Evolutionary conservation across 2,113 vertebrate genomes (phyloP), one percentile per base, ranked within the genome.

Genomic region (Plecturocebus donacophilus): DNA sequence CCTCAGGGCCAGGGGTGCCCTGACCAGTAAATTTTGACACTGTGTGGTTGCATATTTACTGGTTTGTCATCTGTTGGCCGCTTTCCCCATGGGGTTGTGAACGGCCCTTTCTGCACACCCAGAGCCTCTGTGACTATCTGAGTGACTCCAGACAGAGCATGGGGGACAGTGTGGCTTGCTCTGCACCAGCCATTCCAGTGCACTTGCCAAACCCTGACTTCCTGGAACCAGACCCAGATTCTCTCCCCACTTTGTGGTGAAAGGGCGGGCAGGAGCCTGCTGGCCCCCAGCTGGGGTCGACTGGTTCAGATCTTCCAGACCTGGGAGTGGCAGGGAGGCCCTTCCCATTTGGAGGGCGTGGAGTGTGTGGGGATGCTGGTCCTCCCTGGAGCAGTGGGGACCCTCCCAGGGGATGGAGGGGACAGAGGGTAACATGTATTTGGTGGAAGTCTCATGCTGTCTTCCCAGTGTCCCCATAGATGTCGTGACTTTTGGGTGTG

Each of bases 281-380:
- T 7, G 0, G 4, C 19, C 16, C 14, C 10, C 38, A 66, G 49
- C 66, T 1, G 10, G 23, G 45, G 8, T 4, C 7, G n/a, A 40
- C 64, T 68, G n/a, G 23, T 11, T 77, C 68, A 79, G 0, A 17
- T 49, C 27, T 11, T 61, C 35, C 27, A 10, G 30, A 47, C 23
- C 35, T 47, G 17, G 30, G 8, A 42, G 21, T 12, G 25, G 73
- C 30, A 21, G 56, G 58, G n/a, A n/a, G 25, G 30, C 14, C n/a
- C n/a, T 32, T 16, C 40, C 25, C 19, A 42, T 21, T 16, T 73
- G 38, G 38, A 45, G 17, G 25, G 35, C 17, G 10, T 70, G 25
- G 76, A 61, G 12, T 9, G 5, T 47, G 40, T 10, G 25, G 27
- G 52, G 49, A 40, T 0, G 7, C 47, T n/a, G 38, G 58, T 11